Base-by-base conservation (phyloP, 35 echinoderm and acorn worm species). In the Amphiura filiformis region DNA sequence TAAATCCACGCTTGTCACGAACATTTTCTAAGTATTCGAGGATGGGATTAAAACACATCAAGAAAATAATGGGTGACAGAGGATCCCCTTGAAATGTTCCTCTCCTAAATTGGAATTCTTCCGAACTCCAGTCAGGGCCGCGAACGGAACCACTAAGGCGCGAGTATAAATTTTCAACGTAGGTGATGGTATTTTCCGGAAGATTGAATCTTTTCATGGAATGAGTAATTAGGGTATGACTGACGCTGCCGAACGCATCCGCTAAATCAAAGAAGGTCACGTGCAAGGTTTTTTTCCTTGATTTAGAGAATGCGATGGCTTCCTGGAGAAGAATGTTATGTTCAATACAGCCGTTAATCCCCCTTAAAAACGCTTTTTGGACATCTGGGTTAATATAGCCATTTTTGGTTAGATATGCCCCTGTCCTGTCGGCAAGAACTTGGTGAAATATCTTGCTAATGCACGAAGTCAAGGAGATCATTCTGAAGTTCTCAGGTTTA, bases 401-500 rank as follows among this genome's bases (percentile, higher is more conserved):
- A 28, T 85, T 85, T 34, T 76, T 30, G 49, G 83, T 85, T 3
- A 85, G 49, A 85, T 70, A 85, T 7, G 83, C 44, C 44, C 44
- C 33, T 61, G 64, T 85, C 39, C 56, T 64, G 41, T 85, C 83
- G 0, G 83, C 83, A 75, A 85, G n/a, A 85, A 85, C 56, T 37
- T 85, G 83, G 56, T 64, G 83, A 31, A 85, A 75, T 49, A 42
- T 1, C 56, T 85, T 85, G 1, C 83, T 36, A 35, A 85, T 70
- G 32, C 83, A 85, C 0, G 83, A 85, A 5, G 83, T 85, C 28
- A 85, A 75, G 5, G 64, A 85, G 18, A 85, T 85, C 83, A 85
- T 85, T 35, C 83, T 39, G 32, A 85, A 85, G 13, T 85, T 85
- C n/a, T 76, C 83, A 34, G 83, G 83, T 49, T 85, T 85, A 36